These are phyloP conservation scores for Odontothrips loti DNA, from an alignment of 2,888 invertebrate genomes.

Conservation along the genomic window DNA sequence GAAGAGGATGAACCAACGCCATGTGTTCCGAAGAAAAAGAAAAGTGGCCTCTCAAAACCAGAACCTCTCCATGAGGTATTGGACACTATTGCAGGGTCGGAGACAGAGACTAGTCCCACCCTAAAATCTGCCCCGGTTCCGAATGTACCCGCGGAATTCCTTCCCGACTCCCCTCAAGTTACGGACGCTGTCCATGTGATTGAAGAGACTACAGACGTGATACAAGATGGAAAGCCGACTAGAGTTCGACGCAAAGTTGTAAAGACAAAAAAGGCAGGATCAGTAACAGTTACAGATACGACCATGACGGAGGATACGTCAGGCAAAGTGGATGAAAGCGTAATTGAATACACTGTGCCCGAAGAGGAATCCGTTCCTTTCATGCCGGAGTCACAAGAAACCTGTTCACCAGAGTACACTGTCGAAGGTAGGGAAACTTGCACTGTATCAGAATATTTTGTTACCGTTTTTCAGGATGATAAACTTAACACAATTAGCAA, in stretches of 20 bases:
- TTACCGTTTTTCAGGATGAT: constrained; percentile 46
- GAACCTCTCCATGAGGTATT: no score
- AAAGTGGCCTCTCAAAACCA: no score
- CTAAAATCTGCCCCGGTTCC: no score
- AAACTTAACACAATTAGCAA: constrained; percentile 38
- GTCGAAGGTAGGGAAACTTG: constrained; percentile 18
- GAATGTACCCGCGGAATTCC: no score
- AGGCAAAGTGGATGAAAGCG: background rate
- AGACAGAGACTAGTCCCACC: no score
- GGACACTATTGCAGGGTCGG: no score
- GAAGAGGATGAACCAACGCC: constrained; percentile 29
- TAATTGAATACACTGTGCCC: background rate
- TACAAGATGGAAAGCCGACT: background rate
- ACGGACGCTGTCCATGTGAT: no score
- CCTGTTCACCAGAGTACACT: background rate
- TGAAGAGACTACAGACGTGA: background rate
- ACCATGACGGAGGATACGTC: background rate
- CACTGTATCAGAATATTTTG: constrained; percentile 45
- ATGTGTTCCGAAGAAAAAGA: background rate
- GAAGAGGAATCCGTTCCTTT: background rate
- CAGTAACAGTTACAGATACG: background rate
- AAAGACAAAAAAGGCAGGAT: background rate
- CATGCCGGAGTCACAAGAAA: background rate
- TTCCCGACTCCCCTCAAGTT: no score
- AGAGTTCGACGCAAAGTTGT: background rate